Evolutionary conservation across 2,113 vertebrate species (phyloP), one percentile per base, ranked within the genome.

Genomic region (Alethe diademata): DNA sequence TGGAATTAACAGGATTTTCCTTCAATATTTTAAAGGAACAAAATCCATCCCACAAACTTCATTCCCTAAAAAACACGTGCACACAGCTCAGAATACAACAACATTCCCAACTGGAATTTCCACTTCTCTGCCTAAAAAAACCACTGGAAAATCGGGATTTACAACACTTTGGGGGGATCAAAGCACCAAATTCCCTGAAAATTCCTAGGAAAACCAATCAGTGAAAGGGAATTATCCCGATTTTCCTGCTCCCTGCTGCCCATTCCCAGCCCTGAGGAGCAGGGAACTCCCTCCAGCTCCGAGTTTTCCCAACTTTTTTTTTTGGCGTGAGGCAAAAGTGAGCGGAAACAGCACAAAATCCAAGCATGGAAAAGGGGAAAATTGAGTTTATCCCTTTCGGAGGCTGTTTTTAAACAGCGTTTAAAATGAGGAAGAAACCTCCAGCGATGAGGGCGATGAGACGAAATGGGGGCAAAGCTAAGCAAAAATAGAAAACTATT

Each of bases 381-480:
- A 17, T 14, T 8, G 12, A 18, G 5, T 40, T 84, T 67, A 26
- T 12, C 25, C 14, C 28, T 38, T 10, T 8, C 3, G 38, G 25
- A 25, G 14, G 17, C 4, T 22, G 19, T 1, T 53, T 82, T 51
- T 31, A 69, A 33, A 10, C 38, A 11, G 19, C 1, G 11, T 33
- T 85, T 36, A 19, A 62, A 84, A 56, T 0, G 8, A 11, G 33
- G 51, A 54, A 25, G 2, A 15, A 75, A 17, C 51, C 26, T 20
- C 64, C 35, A 7, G 43, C 15, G 9, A 2, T 0, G 28, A 23
- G 19, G 28, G 22, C 10, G 14, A 43, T 1, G 15, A 43, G 14
- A 14, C 1, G 16, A 25, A 9, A 62, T 0, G 8, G 8, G 48
- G 6, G 15, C 3, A 24, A 38, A 45, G 33, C 11, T 0, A 6